phyloP scores from a whole-genome alignment of 2,113 vertebrate genomes.

The Merops nubicus region DNA sequence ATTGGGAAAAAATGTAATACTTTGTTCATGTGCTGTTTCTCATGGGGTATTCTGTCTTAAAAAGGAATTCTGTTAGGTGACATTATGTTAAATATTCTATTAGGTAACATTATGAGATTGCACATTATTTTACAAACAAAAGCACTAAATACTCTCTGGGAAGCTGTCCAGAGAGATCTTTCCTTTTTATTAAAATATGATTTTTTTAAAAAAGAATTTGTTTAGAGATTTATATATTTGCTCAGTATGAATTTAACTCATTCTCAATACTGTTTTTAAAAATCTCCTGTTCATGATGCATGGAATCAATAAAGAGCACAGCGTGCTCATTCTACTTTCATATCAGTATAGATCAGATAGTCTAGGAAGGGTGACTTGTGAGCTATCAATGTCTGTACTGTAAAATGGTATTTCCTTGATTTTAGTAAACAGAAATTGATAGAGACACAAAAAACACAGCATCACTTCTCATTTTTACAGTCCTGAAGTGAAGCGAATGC shows the following conservation, averaged over 20 bases:
- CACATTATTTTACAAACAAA: neutral
- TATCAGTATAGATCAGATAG: neutral
- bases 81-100: too few species aligned
- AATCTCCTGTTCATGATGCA: neutral
- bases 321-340: neutral
- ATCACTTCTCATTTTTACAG: neutral
- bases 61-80: neutral
- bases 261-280: neutral
- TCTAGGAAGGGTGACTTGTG: neutral
- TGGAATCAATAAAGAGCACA: neutral
- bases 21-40: neutral
- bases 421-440: neutral
- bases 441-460: neutral
- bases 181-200: neutral
- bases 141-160: neutral
- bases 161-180: neutral
- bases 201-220: neutral
- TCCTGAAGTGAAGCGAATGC: neutral
- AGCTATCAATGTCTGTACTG: neutral
- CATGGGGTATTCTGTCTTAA: neutral
- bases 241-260: neutral
- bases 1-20: neutral
- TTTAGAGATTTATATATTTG: neutral
- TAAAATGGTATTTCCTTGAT: neutral
- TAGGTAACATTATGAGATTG: neutral